A percentile compares a stretch with the other conserved stretches of the same genome.
Evolutionary conservation across 2,797 vertebrate genomes (phyloP).

Genomic region (Typhlichthys subterraneus): DNA sequence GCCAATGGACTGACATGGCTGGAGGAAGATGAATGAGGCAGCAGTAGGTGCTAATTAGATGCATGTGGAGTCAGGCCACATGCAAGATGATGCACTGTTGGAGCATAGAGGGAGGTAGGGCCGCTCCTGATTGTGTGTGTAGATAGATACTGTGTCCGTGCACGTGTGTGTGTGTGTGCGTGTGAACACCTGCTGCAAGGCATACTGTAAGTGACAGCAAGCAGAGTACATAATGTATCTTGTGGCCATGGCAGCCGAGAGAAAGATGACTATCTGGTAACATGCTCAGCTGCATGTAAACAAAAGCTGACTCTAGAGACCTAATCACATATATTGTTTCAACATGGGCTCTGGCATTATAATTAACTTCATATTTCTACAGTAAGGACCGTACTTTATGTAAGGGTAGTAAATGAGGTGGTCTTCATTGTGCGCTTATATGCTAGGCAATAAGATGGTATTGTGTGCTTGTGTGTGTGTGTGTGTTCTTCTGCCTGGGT

Average conservation of each 20-base stretch:
- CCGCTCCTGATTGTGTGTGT: conserved; percentile 27
- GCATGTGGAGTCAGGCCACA: conserved; percentile 70
- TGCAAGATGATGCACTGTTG: conserved; percentile 64
- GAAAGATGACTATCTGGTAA: conserved; percentile 23
- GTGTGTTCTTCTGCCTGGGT: conserved; percentile 12
- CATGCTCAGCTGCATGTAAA: conserved; percentile 50
- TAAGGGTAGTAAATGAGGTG: conserved; percentile 11
- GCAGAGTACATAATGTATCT: too few species aligned
- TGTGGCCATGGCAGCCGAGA: conserved; percentile 10
- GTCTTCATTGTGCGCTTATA: conserved; percentile 17
- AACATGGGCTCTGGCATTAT: conserved; percentile 30
- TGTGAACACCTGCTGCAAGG: conserved; percentile 8
- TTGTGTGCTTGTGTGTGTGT: conserved; percentile 15
- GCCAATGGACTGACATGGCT: conserved; percentile 71
- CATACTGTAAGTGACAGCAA: neutral
- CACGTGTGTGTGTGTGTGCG: conserved; percentile 12
- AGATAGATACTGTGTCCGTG: conserved; percentile 4
- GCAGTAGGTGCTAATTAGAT: conserved; percentile 77
- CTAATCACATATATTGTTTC: conserved; percentile 54
- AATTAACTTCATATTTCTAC: conserved; percentile 44
- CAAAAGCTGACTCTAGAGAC: conserved; percentile 37
- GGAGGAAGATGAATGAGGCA: conserved; percentile 76
- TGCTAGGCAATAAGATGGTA: conserved; percentile 16
- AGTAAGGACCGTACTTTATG: conserved; percentile 15
- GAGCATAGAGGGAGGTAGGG: conserved; percentile 46